Evolutionary conservation across 2,113 vertebrate genomes (phyloP).

Genomic region (Tupaia tana): DNA sequence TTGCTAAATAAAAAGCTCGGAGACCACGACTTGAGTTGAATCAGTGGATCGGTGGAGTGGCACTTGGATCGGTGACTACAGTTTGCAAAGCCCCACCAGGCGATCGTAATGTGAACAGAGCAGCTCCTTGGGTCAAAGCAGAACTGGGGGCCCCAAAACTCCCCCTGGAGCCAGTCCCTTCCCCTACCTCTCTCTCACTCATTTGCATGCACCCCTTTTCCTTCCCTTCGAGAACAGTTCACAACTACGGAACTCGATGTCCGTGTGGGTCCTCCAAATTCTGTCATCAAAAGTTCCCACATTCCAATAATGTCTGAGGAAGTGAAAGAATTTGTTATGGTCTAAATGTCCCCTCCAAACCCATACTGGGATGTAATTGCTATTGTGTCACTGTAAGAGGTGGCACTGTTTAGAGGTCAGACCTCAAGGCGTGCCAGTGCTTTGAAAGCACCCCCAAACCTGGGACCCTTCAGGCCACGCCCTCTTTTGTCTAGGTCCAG

Average conservation of each 20-base stretch:
- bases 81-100: background rate
- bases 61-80: background rate
- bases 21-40: background rate
- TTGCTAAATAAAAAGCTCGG: constrained; percentile 15
- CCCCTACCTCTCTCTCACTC: background rate
- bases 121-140: background rate
- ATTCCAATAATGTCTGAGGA: background rate
- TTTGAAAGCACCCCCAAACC: no score
- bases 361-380: background rate
- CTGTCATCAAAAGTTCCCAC: background rate
- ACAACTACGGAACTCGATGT: background rate
- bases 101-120: background rate
- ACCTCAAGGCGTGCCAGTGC: no score
- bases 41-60: background rate
- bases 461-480: no score
- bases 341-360: background rate
- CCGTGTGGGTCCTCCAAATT: background rate
- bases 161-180: background rate
- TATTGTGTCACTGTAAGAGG: background rate
- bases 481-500: no score
- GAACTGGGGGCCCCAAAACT: background rate
- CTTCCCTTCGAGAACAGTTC: background rate
- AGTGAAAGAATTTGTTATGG: background rate
- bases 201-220: background rate
- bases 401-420: background rate